Percentiles rank a stretch among this genome's conserved stretches.
phyloP scores from a whole-genome alignment of 2,888 invertebrate species.

The Cantharis flavilabris region DNA sequence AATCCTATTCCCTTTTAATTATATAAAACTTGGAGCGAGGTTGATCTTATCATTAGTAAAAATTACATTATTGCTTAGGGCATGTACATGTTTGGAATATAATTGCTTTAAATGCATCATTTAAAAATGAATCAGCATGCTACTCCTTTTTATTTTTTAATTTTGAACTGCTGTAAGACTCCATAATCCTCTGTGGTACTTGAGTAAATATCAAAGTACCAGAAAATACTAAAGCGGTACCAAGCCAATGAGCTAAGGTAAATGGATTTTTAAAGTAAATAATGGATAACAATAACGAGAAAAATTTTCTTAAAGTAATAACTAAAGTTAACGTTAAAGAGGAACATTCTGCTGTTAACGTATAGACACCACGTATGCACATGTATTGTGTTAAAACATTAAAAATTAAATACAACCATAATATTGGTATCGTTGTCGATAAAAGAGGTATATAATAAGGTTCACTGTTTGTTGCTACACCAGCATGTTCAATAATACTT shows the following conservation, averaged over 20 bases:
- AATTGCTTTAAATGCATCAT: background rate
- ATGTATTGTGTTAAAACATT: constrained; percentile 90
- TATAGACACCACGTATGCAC: constrained; percentile 94
- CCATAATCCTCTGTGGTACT: constrained; percentile 47
- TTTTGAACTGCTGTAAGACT: background rate
- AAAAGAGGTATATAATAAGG: constrained; percentile 62
- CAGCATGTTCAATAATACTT: constrained; percentile 78
- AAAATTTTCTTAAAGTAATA: constrained; percentile 93
- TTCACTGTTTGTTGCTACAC: constrained; percentile 71
- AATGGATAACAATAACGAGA: constrained; percentile 94
- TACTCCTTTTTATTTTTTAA: background rate
- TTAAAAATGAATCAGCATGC: background rate
- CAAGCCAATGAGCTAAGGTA: constrained; percentile 88
- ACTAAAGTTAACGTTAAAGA: constrained; percentile 95
- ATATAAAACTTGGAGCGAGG: no score
- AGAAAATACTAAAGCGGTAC: constrained; percentile 85
- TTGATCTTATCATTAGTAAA: background rate
- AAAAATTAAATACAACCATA: constrained; percentile 77
- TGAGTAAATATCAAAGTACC: constrained; percentile 95
- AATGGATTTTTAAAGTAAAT: constrained; percentile 94
- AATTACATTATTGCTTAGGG: background rate
- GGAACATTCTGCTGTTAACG: constrained; percentile 90
- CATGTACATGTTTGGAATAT: background rate
- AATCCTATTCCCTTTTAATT: no score
- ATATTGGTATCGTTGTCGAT: constrained; percentile 69